Evolutionary conservation across 2,888 invertebrate species (phyloP).

Genomic region (Mystacides longicornis): DNA sequence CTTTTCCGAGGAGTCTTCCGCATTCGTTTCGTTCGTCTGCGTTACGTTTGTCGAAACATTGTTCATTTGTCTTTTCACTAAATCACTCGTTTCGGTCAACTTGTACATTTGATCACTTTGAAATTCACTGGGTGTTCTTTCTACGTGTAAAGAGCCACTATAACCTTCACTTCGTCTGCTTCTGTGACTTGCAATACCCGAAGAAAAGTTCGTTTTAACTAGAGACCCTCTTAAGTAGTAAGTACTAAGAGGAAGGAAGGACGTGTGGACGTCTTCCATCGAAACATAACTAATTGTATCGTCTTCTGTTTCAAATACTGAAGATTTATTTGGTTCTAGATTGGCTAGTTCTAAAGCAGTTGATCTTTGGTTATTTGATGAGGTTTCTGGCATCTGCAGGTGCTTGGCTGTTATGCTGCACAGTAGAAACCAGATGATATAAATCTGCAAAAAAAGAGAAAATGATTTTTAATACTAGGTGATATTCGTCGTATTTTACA

Average conservation of each 20-base stretch:
- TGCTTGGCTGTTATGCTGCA: slow-evolving; percentile 22
- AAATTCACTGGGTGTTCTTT: neutral
- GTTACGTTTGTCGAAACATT: slow-evolving; percentile 12
- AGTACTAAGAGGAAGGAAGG: neutral
- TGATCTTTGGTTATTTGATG: slow-evolving; percentile 17
- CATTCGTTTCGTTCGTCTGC: slow-evolving; percentile 17
- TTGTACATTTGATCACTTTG: neutral
- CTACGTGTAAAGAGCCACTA: slow-evolving; percentile 3
- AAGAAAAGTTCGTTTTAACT: neutral
- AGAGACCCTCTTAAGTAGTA: slow-evolving; percentile 8
- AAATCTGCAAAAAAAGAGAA: slow-evolving; percentile 20
- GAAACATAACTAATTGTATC: neutral
- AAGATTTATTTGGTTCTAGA: slow-evolving; percentile 11
- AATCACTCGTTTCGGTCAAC: neutral
- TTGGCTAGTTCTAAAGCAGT: neutral
- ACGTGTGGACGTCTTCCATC: neutral
- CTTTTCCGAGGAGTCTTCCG: slow-evolving; percentile 11
- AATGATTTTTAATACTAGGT: too few relatives aligned
- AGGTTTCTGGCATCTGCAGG: slow-evolving; percentile 15
- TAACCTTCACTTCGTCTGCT: slow-evolving; percentile 3
- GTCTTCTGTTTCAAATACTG: slow-evolving; percentile 1
- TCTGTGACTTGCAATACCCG: neutral
- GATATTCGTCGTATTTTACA: too few relatives aligned
- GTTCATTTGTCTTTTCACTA: slow-evolving; percentile 4
- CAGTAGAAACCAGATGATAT: slow-evolving; percentile 20